Conservation (phyloP, 2,797 vertebrate species). For the Eutrigla gurnardus region DNA sequence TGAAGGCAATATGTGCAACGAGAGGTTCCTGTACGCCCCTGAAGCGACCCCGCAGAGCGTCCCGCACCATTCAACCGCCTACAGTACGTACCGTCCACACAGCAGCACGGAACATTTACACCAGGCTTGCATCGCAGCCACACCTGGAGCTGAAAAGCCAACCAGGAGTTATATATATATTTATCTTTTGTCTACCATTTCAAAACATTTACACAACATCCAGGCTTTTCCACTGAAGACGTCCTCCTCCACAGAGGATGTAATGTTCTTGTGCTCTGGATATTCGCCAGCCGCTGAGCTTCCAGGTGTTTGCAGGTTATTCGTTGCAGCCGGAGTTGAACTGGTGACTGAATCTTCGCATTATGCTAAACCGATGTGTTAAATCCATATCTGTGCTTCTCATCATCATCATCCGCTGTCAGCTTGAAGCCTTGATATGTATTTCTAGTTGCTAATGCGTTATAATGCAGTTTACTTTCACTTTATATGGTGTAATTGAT, state of each 20-base stretch:
- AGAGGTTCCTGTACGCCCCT: conserved; percentile 92
- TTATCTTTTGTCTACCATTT: neutral
- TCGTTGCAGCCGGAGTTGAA: too few relatives aligned
- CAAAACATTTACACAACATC: neutral
- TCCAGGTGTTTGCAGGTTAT: too few relatives aligned
- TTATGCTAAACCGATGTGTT: neutral
- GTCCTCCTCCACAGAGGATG: neutral
- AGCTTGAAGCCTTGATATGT: neutral
- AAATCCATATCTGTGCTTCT: neutral
- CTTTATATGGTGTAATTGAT: neutral
- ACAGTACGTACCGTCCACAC: conserved; percentile 74
- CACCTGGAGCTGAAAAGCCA: neutral
- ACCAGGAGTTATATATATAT: too few relatives aligned
- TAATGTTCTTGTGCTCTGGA: conserved; percentile 17
- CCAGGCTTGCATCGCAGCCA: neutral
- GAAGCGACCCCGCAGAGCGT: conserved; percentile 86
- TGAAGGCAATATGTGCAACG: conserved; percentile 96
- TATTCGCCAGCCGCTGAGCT: neutral
- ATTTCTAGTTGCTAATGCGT: neutral
- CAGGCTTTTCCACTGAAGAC: conserved; percentile 35
- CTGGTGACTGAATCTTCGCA: neutral
- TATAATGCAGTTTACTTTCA: neutral
- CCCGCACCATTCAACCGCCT: conserved; percentile 79
- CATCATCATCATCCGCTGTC: neutral
- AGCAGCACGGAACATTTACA: neutral